Conservation (phyloP, 92 coral and sea anemone species). For the Galaxea fascicularis region DNA sequence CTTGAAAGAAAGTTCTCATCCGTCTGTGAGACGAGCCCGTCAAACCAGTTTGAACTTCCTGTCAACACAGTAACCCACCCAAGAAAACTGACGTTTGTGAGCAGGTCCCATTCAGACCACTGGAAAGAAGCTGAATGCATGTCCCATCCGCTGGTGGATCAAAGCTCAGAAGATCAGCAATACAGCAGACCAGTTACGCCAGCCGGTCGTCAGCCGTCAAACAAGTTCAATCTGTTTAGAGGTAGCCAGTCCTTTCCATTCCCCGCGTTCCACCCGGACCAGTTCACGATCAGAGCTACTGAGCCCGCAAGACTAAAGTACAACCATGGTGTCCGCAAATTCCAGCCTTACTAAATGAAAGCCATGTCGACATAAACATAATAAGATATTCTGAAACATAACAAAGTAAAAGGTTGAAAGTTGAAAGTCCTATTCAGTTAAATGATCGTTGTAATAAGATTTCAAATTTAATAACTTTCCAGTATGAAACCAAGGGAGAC, state of each 20-base stretch:
- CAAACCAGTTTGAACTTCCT: conserved; percentile 38
- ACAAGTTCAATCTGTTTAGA: conserved; percentile 5
- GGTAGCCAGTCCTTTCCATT: neutral
- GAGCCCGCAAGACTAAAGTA: conserved; percentile 9
- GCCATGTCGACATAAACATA: no score
- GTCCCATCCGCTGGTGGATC: neutral
- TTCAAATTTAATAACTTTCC: no score
- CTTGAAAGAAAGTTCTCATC: neutral
- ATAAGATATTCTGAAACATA: no score
- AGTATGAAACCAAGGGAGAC: no score
- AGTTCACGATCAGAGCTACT: conserved; percentile 14
- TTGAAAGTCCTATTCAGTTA: no score
- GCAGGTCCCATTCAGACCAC: neutral
- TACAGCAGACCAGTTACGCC: neutral
- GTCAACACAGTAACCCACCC: neutral
- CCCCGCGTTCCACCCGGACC: conserved; percentile 24
- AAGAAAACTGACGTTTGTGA: neutral
- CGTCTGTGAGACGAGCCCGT: conserved; percentile 4
- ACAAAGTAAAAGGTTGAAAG: no score
- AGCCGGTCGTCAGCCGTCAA: neutral
- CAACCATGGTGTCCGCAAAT: neutral
- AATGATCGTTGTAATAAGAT: no score
- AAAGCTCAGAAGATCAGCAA: no score
- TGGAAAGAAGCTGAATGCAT: conserved; percentile 12
- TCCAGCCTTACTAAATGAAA: conserved; percentile 28